phyloP scores from a whole-genome alignment of 1,140 invertebrate genomes.

The Neodiprion fabricii region DNA sequence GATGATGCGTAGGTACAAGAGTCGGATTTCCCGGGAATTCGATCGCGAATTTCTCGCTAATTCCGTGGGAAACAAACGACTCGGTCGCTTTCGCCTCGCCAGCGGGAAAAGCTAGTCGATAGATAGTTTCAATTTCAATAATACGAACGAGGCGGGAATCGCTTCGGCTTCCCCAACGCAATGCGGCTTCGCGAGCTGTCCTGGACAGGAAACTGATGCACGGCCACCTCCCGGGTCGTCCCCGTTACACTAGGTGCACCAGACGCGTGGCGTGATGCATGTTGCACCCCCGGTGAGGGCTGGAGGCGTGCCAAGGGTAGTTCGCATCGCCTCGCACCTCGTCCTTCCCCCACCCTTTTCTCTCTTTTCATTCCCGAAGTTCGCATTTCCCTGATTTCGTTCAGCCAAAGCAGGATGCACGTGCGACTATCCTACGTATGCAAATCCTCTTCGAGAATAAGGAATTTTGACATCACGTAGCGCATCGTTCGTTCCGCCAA shows the following conservation, averaged over 20 bases:
- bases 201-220: slow-evolving; percentile 13
- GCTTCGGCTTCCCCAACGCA: not conserved
- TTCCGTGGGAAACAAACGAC: not conserved
- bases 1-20: too few relatives aligned
- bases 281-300: slow-evolving; percentile 1
- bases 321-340: not conserved
- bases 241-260: slow-evolving; percentile 8
- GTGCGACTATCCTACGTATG: not conserved
- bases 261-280: slow-evolving; percentile 15
- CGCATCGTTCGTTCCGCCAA: not conserved
- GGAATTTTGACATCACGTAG: too few relatives aligned
- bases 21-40: too few relatives aligned
- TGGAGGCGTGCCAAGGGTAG: slow-evolving; percentile 12
- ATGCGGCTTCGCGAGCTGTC: not conserved
- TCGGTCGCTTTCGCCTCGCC: not conserved
- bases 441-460: too few relatives aligned
- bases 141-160: not conserved
- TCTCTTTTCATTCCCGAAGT: not conserved
- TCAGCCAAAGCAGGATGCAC: not conserved
- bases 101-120: not conserved
- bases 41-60: not conserved
- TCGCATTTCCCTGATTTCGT: not conserved
- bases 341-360: not conserved
- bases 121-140: not conserved
- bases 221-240: not conserved